Evolutionary conservation across 2,797 vertebrate species (phyloP).

Genomic region (Synanceia verrucosa): DNA sequence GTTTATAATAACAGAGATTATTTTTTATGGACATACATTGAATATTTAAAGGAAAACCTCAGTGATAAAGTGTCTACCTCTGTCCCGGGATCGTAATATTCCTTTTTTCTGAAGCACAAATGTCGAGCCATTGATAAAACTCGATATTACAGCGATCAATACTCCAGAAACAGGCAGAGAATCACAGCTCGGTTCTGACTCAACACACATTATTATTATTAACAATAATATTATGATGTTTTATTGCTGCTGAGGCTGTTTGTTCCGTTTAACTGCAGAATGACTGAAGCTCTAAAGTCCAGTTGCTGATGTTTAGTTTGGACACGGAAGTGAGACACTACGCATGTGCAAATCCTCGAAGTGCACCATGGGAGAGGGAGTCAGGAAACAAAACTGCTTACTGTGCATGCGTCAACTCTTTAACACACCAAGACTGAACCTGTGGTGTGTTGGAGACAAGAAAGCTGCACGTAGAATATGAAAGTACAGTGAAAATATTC

Average conservation of each 20-base stretch:
- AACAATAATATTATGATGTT: too few relatives aligned
- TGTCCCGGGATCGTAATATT: conserved; percentile 88
- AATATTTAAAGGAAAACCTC: background rate
- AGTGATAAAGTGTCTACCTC: conserved; percentile 79
- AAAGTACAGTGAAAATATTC: too few relatives aligned
- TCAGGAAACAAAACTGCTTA: background rate
- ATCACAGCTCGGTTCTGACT: background rate
- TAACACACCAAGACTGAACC: too few relatives aligned
- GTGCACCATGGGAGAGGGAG: background rate
- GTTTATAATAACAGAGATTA: background rate
- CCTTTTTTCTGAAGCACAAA: conserved; percentile 97
- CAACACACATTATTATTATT: conserved; percentile 57
- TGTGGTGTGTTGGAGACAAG: too few relatives aligned
- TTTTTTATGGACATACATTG: background rate
- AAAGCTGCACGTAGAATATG: too few relatives aligned
- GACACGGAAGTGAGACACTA: conserved; percentile 4
- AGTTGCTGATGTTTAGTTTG: too few relatives aligned
- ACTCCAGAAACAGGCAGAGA: conserved; percentile 80
- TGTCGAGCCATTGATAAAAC: conserved; percentile 94
- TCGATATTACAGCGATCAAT: conserved; percentile 89
- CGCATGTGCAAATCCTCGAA: conserved; percentile 32
- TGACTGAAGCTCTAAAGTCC: background rate
- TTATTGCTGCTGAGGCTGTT: background rate
- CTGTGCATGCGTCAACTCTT: background rate
- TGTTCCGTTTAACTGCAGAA: background rate